A percentile compares a stretch with the other conserved stretches of the same genome.
Evolutionary conservation across 2,888 invertebrate genomes (phyloP).

Genomic region (Lasioglossum lativentre): DNA sequence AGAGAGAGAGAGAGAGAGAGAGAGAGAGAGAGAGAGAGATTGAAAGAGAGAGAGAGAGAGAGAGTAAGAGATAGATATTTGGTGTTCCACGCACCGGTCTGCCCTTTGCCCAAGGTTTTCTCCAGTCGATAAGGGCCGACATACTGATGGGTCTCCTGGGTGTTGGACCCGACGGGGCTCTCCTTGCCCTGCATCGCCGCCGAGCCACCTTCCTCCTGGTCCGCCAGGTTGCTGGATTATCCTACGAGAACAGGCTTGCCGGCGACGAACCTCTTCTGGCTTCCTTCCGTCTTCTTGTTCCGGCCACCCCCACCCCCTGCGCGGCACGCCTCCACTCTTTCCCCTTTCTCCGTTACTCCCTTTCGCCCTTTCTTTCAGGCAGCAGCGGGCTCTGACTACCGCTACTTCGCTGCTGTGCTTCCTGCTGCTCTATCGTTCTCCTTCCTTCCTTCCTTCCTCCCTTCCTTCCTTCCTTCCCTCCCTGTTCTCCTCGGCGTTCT

Average conservation of each 20-base stretch:
- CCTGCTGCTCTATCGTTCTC: not conserved
- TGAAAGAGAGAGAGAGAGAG: no score
- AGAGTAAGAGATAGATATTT: not conserved
- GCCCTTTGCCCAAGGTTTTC: conserved; percentile 99
- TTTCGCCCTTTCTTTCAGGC: not conserved
- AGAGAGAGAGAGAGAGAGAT: not conserved
- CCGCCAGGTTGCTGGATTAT: conserved; percentile 77
- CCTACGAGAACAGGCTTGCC: conserved; percentile 37
- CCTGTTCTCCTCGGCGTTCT: not conserved
- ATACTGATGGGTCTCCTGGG: conserved; percentile 93
- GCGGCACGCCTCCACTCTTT: conserved; percentile 1
- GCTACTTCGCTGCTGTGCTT: not conserved
- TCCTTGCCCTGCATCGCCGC: conserved; percentile 82
- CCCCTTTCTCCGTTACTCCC: not conserved
- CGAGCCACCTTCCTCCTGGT: conserved; percentile 76
- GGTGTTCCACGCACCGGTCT: conserved; percentile 95
- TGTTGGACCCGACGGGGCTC: conserved; percentile 80
- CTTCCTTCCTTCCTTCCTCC: no score
- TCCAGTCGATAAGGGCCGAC: conserved; percentile 99
- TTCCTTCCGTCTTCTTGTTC: conserved; percentile 22
- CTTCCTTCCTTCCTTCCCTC: no score
- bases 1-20: not conserved
- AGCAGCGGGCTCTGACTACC: not conserved
- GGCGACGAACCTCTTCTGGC: conserved; percentile 5
- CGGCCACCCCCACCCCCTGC: conserved; percentile 17